Evolutionary conservation across 2,113 vertebrate species (phyloP).

Genomic region (Lepus timidus): DNA sequence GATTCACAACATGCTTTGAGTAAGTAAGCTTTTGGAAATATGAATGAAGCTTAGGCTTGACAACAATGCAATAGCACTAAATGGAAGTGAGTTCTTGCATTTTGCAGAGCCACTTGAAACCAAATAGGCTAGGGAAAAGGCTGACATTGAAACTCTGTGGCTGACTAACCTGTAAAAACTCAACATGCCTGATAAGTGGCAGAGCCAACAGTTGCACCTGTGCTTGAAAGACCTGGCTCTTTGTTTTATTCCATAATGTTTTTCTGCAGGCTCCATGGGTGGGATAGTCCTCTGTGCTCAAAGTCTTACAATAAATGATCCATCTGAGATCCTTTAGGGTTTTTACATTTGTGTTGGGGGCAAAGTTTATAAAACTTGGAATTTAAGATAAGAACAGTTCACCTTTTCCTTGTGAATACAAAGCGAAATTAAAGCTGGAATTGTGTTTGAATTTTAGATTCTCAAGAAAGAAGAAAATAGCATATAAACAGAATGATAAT

Average conservation of each 20-base stretch:
- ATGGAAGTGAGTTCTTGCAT: background rate
- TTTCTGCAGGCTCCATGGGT: background rate
- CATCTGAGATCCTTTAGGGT: background rate
- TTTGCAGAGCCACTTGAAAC: background rate
- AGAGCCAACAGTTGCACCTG: background rate
- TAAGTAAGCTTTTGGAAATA: constrained; percentile 16
- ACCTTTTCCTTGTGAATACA: background rate
- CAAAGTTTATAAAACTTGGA: background rate
- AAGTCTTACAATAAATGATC: background rate
- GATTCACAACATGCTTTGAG: background rate
- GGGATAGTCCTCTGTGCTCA: background rate
- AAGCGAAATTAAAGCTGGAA: constrained; percentile 9
- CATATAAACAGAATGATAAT: background rate
- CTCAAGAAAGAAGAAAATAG: background rate
- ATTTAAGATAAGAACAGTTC: constrained; percentile 8
- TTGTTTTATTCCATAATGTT: background rate
- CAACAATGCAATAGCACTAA: background rate
- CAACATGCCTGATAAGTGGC: background rate
- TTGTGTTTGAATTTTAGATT: background rate
- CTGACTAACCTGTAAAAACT: background rate
- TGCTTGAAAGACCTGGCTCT: background rate
- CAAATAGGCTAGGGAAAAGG: background rate
- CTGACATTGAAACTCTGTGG: background rate
- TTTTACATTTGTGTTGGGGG: background rate
- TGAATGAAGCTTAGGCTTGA: background rate